A percentile compares a stretch with the other conserved stretches of the same genome.
Conservation (phyloP, 1,140 invertebrate species). For the Telenomus remus region DNA sequence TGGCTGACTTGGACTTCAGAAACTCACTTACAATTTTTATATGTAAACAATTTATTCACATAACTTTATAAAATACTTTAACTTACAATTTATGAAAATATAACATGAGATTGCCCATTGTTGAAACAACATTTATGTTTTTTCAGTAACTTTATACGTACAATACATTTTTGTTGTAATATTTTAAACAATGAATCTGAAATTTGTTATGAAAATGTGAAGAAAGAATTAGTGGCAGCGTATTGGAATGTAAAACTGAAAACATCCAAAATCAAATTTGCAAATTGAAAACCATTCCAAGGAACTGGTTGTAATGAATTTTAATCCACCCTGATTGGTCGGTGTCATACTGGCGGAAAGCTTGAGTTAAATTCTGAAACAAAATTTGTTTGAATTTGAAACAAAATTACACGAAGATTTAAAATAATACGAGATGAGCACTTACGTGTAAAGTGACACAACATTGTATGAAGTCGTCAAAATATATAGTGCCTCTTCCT, state of each 20-base stretch:
- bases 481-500: conserved; percentile 90
- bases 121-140: background rate
- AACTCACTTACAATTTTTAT: background rate
- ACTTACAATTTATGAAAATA: background rate
- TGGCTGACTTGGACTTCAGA: background rate
- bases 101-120: background rate
- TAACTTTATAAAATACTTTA: background rate
- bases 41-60: background rate
- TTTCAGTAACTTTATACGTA: background rate
- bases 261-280: conserved; percentile 80
- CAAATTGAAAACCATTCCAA: conserved; percentile 94
- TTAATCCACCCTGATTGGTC: conserved; percentile 96
- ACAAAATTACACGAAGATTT: background rate
- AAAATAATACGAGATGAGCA: background rate
- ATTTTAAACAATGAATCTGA: too few relatives aligned
- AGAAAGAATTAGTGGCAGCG: too few relatives aligned
- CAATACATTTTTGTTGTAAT: too few relatives aligned
- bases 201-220: too few relatives aligned
- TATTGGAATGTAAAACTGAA: too few relatives aligned
- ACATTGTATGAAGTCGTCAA: conserved; percentile 99
- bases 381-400: conserved; percentile 1
- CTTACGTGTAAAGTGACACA: conserved; percentile 95
- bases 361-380: conserved; percentile 89
- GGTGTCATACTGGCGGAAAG: conserved; percentile 92
- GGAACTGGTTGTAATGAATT: conserved; percentile 98